These are phyloP conservation scores for Agapornis canus DNA, from an alignment of 2,797 vertebrate genomes.

Conservation along the genomic window DNA sequence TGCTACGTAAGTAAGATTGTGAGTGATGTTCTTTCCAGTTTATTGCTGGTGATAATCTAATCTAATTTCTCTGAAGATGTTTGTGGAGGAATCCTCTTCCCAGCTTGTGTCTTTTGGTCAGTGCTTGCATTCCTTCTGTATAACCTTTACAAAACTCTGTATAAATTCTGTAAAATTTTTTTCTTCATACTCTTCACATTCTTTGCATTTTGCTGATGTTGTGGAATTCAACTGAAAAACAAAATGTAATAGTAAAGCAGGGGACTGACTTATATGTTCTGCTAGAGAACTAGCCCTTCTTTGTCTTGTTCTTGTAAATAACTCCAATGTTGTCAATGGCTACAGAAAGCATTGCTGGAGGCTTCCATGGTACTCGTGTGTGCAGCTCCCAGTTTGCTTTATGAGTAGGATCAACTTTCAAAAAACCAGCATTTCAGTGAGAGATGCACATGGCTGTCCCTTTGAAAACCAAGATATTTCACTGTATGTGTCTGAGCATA, in stretches of 20 bases:
- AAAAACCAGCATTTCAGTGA: not conserved
- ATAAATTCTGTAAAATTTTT: constrained; percentile 78
- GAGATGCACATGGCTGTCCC: not conserved
- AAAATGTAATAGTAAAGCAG: constrained; percentile 3
- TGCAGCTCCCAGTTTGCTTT: not conserved
- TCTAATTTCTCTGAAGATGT: not conserved
- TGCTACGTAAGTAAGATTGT: not conserved
- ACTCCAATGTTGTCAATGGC: not conserved
- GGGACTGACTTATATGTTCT: not conserved
- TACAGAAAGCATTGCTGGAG: not conserved
- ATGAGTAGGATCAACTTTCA: not conserved
- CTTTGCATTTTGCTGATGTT: constrained; percentile 73
- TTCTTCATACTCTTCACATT: constrained; percentile 84
- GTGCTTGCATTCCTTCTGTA: constrained; percentile 46
- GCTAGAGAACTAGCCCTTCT: not conserved
- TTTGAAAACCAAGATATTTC: not conserved
- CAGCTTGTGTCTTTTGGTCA: not conserved
- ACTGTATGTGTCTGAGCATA: not conserved
- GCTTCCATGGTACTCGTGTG: not conserved
- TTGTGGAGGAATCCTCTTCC: not conserved
- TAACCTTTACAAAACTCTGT: constrained; percentile 65
- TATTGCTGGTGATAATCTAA: not conserved
- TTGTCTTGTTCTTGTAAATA: not conserved
- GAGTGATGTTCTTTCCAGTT: not conserved
- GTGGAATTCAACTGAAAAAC: constrained; percentile 70